phyloP scores from a whole-genome alignment of 2,113 vertebrate species.

The Heterochromis multidens region DNA sequence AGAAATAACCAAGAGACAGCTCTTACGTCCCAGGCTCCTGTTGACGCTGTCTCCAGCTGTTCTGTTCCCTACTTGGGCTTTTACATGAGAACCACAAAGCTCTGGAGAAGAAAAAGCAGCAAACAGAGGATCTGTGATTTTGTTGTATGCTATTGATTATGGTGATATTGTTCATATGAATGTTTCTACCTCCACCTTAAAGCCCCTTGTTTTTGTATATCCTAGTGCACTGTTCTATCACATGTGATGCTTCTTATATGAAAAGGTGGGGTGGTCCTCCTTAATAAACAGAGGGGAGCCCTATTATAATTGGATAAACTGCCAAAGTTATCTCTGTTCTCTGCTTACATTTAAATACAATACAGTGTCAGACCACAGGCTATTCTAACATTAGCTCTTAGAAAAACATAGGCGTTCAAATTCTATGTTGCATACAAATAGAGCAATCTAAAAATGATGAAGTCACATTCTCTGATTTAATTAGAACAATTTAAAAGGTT shows the following conservation, averaged over 20 bases:
- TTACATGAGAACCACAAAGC: not conserved
- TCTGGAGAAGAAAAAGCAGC: not conserved
- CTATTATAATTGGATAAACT: not conserved
- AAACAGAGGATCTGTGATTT: not conserved
- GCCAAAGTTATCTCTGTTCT: not conserved
- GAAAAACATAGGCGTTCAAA: not conserved
- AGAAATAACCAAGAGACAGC: not conserved
- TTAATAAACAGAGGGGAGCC: not conserved
- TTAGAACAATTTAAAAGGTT: not conserved
- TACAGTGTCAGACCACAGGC: not conserved
- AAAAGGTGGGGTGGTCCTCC: not conserved
- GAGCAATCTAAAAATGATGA: not conserved
- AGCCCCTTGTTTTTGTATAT: not conserved
- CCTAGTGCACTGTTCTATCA: not conserved
- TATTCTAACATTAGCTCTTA: not conserved
- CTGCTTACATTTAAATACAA: not conserved
- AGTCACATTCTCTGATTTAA: not conserved
- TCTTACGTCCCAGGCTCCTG: not conserved
- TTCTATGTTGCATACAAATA: not conserved
- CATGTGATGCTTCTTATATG: not conserved
- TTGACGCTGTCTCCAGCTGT: not conserved
- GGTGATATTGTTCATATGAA: not conserved
- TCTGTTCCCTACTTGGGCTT: slow-evolving; percentile 1
- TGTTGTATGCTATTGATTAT: not conserved
- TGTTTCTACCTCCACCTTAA: not conserved